Base-by-base conservation (phyloP, 2,888 invertebrate genomes). In the Phrixothrix hirtus region DNA sequence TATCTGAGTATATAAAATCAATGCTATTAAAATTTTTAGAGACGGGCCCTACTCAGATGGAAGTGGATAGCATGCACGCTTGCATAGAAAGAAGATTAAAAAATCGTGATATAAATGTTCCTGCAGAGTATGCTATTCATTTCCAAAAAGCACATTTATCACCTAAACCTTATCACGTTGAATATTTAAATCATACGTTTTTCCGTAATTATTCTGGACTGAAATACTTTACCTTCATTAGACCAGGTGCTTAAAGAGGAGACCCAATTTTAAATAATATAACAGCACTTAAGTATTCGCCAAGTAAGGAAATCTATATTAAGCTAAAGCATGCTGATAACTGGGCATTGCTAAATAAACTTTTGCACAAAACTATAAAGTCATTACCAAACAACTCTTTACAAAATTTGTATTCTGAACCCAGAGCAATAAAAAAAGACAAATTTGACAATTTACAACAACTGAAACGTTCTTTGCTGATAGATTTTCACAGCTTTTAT, bases 41-140 rank as follows among this genome's bases (percentile, higher is more conserved):
- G 25, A 17, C 14, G 15, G 35, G 34, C 9, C 26, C 26, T 15
- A 43, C 27, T 1, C 26, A 36, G 25, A 36, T 35, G 30, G 36
- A 30, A 27, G 27, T 21, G 1, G 26, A 34, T 12, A 9, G n/a
- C 4, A 34, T 35, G 35, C 34, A 44, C 12, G 11, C 15, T 4
- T 30, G 30, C 17, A 41, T 41, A 17, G 21, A 41, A 31, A 30
- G 41, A 7, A 10, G 12, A 11, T 14, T 45, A 26, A 13, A 27
- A 27, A 21, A 45, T 10, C 15, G 26, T 9, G 12, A 45, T 7
- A 35, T 45, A 12, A 27, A 35, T 13, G 13, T 43, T 17, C 43
- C 43, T 30, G 41, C 41, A 29, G 41, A 41, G 15, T 41, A 29
- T 27, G 41, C 41, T 29, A 13, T 29, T 11, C 30, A 41, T 14